phyloP scores from a whole-genome alignment of 2,888 invertebrate genomes.

The Augochlorella aurata region DNA sequence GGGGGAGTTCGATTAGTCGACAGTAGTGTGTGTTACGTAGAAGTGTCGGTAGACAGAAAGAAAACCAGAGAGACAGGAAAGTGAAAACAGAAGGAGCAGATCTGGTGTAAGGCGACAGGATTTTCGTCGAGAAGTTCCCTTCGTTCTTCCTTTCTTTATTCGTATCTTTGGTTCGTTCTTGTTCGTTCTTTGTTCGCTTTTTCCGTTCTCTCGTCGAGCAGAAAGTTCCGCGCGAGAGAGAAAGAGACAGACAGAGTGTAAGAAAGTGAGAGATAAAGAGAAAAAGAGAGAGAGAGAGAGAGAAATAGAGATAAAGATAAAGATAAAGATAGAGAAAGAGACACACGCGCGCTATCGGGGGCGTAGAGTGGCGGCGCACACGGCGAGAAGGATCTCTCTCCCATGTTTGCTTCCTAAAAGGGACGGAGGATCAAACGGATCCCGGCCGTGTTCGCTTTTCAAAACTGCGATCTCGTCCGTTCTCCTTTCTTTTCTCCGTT shows the following conservation, averaged over 20 bases:
- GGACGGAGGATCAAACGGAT: constrained; percentile 8
- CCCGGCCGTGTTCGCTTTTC: background rate
- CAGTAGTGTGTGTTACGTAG: constrained; percentile 19
- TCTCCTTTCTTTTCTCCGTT: background rate
- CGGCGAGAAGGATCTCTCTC: background rate
- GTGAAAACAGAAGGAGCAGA: constrained; percentile 51
- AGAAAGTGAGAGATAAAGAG: too few species aligned
- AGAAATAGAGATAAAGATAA: too few species aligned
- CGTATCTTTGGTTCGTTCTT: constrained; percentile 9
- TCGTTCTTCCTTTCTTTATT: constrained; percentile 13
- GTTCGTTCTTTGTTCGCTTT: constrained; percentile 1
- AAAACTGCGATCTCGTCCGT: background rate
- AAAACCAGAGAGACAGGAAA: constrained; percentile 33
- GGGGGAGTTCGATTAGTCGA: constrained; percentile 38
- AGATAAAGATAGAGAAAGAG: too few species aligned
- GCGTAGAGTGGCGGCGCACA: background rate
- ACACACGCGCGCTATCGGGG: background rate
- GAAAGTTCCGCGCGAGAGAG: background rate
- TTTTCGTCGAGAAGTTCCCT: constrained; percentile 38
- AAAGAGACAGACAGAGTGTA: too few species aligned
- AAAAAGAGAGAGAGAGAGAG: too few species aligned
- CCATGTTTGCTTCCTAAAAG: background rate
- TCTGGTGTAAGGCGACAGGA: constrained; percentile 35
- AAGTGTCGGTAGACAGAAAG: constrained; percentile 28
- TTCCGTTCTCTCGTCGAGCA: constrained; percentile 22